phyloP scores from a whole-genome alignment of 2,888 invertebrate species.

The Perdita meconis region DNA sequence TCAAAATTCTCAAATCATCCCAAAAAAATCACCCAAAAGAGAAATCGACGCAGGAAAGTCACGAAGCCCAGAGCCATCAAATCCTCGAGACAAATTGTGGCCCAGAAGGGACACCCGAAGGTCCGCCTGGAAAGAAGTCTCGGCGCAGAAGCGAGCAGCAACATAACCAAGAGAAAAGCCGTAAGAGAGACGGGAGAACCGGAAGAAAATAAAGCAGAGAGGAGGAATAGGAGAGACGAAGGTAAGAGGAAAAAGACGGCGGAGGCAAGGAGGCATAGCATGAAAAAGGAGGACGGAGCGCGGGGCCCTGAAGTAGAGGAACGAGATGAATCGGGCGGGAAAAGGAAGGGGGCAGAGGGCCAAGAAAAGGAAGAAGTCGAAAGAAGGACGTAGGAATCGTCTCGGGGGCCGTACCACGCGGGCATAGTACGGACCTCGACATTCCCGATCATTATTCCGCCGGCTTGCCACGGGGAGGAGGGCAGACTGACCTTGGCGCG shows the following conservation, averaged over 20 bases:
- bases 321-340: constrained; percentile 45
- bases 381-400: constrained; percentile 65
- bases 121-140: neutral
- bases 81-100: too few relatives aligned
- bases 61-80: too few relatives aligned
- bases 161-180: neutral
- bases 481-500: constrained; percentile 68
- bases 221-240: constrained; percentile 1
- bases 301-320: constrained; percentile 24
- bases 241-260: neutral
- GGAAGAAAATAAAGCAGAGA: neutral
- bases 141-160: too few relatives aligned
- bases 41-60: too few relatives aligned
- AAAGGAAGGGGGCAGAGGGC: constrained; percentile 30
- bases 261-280: neutral
- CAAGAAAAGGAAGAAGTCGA: constrained; percentile 54
- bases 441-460: constrained; percentile 77
- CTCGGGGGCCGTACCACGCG: constrained; percentile 70
- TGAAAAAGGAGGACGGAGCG: constrained; percentile 15
- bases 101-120: constrained; percentile 4
- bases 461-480: constrained; percentile 59
- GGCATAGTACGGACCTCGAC: constrained; percentile 64
- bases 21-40: too few relatives aligned
- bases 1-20: too few relatives aligned
- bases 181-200: too few relatives aligned